A percentile compares a stretch with the other conserved stretches of the same genome.
Conservation (phyloP, 2,888 invertebrate species). For the Watsonalla binaria region DNA sequence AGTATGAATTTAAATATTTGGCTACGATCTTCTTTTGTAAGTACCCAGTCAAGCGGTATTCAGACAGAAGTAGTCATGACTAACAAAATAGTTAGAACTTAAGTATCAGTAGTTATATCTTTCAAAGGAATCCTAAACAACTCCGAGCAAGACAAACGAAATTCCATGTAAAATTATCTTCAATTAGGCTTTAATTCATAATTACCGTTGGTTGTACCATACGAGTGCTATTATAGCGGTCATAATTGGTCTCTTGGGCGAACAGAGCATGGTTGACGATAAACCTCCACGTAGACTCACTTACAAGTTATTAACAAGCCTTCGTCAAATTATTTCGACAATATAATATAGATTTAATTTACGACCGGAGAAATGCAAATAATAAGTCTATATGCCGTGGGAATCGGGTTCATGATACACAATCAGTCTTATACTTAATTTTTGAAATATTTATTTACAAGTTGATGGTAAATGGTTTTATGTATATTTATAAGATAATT, state of each 20-base stretch:
- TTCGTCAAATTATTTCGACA: not conserved
- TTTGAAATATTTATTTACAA: not conserved
- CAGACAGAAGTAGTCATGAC: too few species aligned
- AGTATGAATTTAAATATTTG: too few species aligned
- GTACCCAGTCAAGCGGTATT: too few species aligned
- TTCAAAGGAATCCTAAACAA: not conserved
- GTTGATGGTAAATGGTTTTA: not conserved
- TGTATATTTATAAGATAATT: constrained; percentile 1
- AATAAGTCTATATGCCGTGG: not conserved
- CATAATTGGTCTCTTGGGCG: constrained; percentile 43
- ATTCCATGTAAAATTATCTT: constrained; percentile 35
- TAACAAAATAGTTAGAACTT: too few species aligned
- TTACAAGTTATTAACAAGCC: not conserved
- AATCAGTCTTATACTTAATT: not conserved
- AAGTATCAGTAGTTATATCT: not conserved
- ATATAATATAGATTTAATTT: not conserved
- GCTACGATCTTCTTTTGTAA: too few species aligned
- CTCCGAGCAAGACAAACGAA: constrained; percentile 1
- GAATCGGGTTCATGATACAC: not conserved
- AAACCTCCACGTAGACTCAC: constrained; percentile 16
- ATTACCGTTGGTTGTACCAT: constrained; percentile 40
- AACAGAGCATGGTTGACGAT: constrained; percentile 31
- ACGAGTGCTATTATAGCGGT: constrained; percentile 37
- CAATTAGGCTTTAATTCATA: constrained; percentile 55
- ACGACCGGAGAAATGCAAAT: not conserved